A percentile compares a stretch with the other conserved stretches of the same genome.
Evolutionary conservation across 2,113 vertebrate genomes (phyloP).

Genomic region (Sminthopsis crassicaudata): DNA sequence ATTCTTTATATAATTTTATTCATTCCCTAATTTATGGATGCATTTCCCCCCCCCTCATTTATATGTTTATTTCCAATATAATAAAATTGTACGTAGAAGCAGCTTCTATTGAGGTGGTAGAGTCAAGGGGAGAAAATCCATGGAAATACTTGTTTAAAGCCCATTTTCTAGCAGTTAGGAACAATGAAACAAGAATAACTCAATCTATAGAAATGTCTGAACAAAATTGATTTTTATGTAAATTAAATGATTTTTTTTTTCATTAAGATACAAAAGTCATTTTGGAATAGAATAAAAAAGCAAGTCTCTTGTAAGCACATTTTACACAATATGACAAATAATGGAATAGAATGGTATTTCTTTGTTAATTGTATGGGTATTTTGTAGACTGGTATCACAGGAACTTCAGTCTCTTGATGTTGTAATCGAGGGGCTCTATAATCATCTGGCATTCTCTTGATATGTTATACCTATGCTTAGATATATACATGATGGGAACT

Average conservation of each 20-base stretch:
- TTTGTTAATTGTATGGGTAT: not conserved
- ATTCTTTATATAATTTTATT: not conserved
- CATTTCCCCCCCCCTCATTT: too few species aligned
- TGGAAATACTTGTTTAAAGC: too few species aligned
- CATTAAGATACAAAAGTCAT: constrained; percentile 35
- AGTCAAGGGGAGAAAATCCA: too few species aligned
- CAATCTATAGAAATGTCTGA: not conserved
- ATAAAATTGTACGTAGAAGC: too few species aligned
- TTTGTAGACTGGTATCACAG: not conserved
- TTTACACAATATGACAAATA: too few species aligned
- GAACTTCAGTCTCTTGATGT: constrained; percentile 31
- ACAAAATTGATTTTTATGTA: constrained; percentile 42
- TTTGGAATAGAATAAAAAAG: constrained; percentile 12
- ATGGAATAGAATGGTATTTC: too few species aligned
- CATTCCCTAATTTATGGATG: not conserved
- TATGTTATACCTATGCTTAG: constrained; percentile 90
- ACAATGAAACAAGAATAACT: too few species aligned
- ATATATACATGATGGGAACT: constrained; percentile 70
- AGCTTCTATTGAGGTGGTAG: too few species aligned
- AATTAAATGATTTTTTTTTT: constrained; percentile 31
- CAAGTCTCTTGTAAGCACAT: too few species aligned
- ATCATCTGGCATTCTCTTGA: constrained; percentile 94
- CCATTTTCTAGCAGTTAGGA: too few species aligned
- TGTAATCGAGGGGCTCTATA: constrained; percentile 91
- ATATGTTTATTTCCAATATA: too few species aligned